Conservation (phyloP, 30 jellyfish, hydroid and myxozoan species). For the Catostylus mosaicus region DNA sequence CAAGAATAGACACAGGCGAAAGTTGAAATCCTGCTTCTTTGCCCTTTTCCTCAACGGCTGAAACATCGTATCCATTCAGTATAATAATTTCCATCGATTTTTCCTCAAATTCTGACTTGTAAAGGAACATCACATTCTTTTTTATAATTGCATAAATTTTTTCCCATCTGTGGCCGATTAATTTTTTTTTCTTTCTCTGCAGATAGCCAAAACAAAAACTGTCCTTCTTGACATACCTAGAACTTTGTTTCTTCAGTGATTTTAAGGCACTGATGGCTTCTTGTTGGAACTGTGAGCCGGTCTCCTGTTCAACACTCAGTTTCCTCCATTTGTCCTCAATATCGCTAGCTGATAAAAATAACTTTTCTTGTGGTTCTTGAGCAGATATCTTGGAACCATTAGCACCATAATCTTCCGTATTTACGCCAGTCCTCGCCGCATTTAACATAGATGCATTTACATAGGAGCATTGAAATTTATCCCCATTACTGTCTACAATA, state of each 20-base stretch:
- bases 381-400: no score
- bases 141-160: constrained; percentile 32
- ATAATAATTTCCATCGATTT: constrained; percentile 25
- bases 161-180: constrained; percentile 37
- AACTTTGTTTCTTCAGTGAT: constrained; percentile 10
- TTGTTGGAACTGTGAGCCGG: not conserved
- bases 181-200: not conserved
- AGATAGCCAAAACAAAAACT: constrained; percentile 27
- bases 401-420: not conserved
- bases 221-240: not conserved
- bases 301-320: not conserved
- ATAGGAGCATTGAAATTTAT: not conserved
- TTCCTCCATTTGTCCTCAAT: constrained; percentile 31
- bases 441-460: not conserved
- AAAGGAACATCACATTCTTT: constrained; percentile 25
- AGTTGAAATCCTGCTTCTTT: constrained; percentile 30
- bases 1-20: not conserved
- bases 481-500: not conserved
- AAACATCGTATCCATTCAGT: constrained; percentile 30
- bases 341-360: constrained; percentile 5
- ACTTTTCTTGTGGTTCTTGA: not conserved
- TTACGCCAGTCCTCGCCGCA: no score
- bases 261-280: constrained; percentile 10
- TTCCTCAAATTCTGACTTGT: constrained; percentile 37
- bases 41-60: not conserved